Conservation (phyloP, 2,888 invertebrate genomes). For the Corythucha ciliata region DNA sequence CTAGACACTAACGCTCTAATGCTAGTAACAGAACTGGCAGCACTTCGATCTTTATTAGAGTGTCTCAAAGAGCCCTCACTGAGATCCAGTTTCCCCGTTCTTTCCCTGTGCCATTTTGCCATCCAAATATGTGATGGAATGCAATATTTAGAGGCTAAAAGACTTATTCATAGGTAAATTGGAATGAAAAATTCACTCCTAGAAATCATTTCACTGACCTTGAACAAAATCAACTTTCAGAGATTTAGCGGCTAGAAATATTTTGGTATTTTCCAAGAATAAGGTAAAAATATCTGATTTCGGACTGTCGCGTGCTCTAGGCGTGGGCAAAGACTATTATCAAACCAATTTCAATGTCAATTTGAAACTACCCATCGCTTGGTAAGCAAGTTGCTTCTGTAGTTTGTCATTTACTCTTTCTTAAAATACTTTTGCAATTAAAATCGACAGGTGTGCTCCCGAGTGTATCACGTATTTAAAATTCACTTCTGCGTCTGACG, state of each 20-base stretch:
- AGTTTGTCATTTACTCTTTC: constrained; percentile 14
- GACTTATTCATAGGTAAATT: constrained; percentile 79
- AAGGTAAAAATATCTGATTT: constrained; percentile 98
- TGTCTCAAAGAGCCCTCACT: constrained; percentile 89
- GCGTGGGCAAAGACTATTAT: constrained; percentile 97
- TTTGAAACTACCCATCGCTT: constrained; percentile 93
- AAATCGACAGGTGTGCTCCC: constrained; percentile 72
- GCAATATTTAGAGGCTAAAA: constrained; percentile 91
- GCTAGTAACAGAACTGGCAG: constrained; percentile 86
- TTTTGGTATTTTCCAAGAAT: constrained; percentile 90
- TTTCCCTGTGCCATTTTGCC: constrained; percentile 88
- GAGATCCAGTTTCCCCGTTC: constrained; percentile 82
- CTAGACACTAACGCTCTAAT: constrained; percentile 72
- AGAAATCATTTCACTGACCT: neutral
- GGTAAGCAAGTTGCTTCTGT: constrained; percentile 50
- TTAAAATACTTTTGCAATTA: neutral
- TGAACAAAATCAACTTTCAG: constrained; percentile 45
- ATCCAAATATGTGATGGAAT: constrained; percentile 95
- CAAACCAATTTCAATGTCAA: constrained; percentile 97
- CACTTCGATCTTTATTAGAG: constrained; percentile 85
- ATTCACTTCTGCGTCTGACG: constrained; percentile 94
- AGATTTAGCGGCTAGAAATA: constrained; percentile 94
- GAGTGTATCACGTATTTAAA: constrained; percentile 93
- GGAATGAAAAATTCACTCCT: neutral
- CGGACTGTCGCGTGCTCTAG: constrained; percentile 87